Conservation (phyloP, 2,797 vertebrate genomes). For the Lutjanus argentimaculatus region DNA sequence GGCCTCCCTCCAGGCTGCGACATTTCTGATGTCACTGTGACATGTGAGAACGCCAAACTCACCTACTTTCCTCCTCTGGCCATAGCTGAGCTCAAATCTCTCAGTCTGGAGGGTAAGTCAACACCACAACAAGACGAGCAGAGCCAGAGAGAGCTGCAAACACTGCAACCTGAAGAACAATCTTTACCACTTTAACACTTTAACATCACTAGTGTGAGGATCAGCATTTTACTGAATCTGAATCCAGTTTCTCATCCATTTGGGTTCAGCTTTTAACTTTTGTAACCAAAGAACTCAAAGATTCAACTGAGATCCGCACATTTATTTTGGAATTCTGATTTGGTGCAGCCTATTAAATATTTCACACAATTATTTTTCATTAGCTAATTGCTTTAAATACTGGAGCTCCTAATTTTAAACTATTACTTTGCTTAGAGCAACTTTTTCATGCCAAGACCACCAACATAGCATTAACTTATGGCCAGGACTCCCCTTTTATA, state of each 20-base stretch:
- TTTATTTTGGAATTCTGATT: background rate
- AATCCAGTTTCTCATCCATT: background rate
- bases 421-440: background rate
- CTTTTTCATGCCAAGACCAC: no score
- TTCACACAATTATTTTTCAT: background rate
- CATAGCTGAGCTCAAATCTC: constrained; percentile 89
- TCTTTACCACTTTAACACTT: background rate
- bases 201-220: background rate
- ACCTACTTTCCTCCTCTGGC: constrained; percentile 90
- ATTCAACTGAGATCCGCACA: background rate
- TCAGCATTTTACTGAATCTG: background rate
- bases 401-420: background rate
- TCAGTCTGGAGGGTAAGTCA: constrained; percentile 93
- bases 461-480: no score
- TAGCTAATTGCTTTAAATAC: background rate
- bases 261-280: background rate
- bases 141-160: constrained; percentile 4
- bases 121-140: background rate
- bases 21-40: constrained; percentile 89
- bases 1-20: constrained; percentile 89
- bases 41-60: constrained; percentile 89
- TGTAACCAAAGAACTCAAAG: background rate
- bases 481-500: no score
- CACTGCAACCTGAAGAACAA: background rate
- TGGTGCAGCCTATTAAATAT: background rate